phyloP scores from a whole-genome alignment of 1,140 invertebrate genomes.

The Andricus grossulariae region DNA sequence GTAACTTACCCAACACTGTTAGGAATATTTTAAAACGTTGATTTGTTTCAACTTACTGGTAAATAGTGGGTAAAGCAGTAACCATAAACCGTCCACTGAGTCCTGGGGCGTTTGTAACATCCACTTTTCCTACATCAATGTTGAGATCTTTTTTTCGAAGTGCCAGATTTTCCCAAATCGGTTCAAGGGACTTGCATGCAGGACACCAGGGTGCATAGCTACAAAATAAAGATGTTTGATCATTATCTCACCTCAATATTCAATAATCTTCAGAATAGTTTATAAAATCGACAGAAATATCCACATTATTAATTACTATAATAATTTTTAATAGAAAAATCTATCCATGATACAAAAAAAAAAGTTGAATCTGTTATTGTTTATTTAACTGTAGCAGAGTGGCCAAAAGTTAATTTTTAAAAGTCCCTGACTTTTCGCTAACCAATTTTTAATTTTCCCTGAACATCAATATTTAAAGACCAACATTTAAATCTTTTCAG shows the following conservation, averaged over 20 bases:
- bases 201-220: constrained; percentile 99
- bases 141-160: constrained; percentile 85
- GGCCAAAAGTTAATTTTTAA: no score
- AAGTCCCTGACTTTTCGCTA: no score
- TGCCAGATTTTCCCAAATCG: constrained; percentile 92
- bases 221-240: constrained; percentile 42
- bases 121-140: constrained; percentile 92
- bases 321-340: no score
- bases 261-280: no score
- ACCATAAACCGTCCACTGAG: constrained; percentile 98
- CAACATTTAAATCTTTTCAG: no score
- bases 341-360: no score
- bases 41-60: constrained; percentile 86
- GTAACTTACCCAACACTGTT: background rate
- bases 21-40: constrained; percentile 32
- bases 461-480: no score
- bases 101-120: constrained; percentile 94
- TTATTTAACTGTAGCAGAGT: no score
- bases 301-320: no score
- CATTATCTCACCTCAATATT: background rate
- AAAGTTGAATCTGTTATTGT: no score
- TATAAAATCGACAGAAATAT: no score
- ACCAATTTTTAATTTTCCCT: no score
- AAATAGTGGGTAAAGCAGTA: constrained; percentile 99
- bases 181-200: constrained; percentile 93